Base-by-base conservation (phyloP, 1,140 invertebrate species). In the Diachasma alloeum region DNA sequence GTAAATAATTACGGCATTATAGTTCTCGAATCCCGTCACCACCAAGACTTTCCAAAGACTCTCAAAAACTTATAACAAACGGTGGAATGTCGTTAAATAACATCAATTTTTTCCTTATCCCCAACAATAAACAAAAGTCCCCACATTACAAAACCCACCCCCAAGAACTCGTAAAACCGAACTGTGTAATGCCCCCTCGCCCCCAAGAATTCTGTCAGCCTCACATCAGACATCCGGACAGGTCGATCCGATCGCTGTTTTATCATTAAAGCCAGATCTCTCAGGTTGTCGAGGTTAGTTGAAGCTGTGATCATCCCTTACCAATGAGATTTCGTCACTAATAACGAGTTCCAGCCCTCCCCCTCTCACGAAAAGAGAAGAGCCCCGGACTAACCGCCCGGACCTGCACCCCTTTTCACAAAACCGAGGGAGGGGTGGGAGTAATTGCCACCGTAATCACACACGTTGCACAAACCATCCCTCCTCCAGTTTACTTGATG, bases 361-460 rank as follows among this genome's bases (percentile, higher is more conserved):
- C 86, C 82, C 85, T 31, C 31, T 31, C 66, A 46, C 22, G 39
- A 72, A 72, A 71, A 36, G 72, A 71, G 68, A 70, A 19, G 24
- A 17, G 37, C 9, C 15, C 37, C 36, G 48, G 79, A 42, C 67
- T 72, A 77, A 75, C 72, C 63, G n/a, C n/a, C 22, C 75, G 9
- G 39, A 42, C 39, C 39, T 42, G 13, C 59, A 24, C 59, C 59
- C 59, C 24, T 63, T 63, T 13, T n/a, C 11, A 17, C 39, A 37
- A 71, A 46, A 15, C 22, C 6, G 10, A 24, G 13, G 13, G 31
- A 19, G 70, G 70, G 83, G 82, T 82, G 82, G 85, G 81, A 85
- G 86, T 88, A 88, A 87, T 88, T 88, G 85, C 87, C 85, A 87
- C 87, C 86, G 83, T 87, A 88, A 87, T 87, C 86, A 87, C 85